These are phyloP conservation scores for Gambusia yucatana DNA, from an alignment of 2,797 vertebrate species.

Conservation along the genomic window DNA sequence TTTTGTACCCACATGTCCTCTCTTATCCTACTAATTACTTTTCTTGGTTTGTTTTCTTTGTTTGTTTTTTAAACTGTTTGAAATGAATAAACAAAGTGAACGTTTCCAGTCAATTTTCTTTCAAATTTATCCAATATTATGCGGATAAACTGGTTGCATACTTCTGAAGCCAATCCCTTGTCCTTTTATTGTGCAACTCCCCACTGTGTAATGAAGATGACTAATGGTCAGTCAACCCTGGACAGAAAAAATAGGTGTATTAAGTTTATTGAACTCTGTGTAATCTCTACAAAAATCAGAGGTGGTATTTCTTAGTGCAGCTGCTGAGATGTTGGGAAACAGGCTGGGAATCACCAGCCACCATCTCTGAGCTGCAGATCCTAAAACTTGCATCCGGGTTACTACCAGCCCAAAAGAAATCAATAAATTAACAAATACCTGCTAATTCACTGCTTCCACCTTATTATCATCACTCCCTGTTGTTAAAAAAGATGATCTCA, in stretches of 20 bases:
- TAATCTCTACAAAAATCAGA: not conserved
- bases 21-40: too few species aligned
- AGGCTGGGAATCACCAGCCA: not conserved
- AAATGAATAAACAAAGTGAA: too few species aligned
- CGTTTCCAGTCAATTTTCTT: too few species aligned
- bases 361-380: not conserved
- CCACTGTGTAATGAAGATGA: slow-evolving; percentile 11
- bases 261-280: not conserved
- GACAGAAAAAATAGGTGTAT: too few species aligned
- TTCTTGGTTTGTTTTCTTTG: too few species aligned
- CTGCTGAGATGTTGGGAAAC: not conserved
- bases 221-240: not conserved
- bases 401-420: not conserved
- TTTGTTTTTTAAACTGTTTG: too few species aligned
- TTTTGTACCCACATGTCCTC: too few species aligned
- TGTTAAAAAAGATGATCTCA: too few species aligned
- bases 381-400: not conserved
- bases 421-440: not conserved
- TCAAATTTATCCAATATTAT: too few species aligned
- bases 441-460: not conserved
- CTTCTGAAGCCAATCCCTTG: not conserved
- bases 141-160: too few species aligned
- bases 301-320: not conserved
- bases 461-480: not conserved
- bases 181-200: not conserved